Evolutionary conservation across 2,888 invertebrate species (phyloP), one percentile per base, ranked within the genome.

Genomic region (Papilio demoleus): DNA sequence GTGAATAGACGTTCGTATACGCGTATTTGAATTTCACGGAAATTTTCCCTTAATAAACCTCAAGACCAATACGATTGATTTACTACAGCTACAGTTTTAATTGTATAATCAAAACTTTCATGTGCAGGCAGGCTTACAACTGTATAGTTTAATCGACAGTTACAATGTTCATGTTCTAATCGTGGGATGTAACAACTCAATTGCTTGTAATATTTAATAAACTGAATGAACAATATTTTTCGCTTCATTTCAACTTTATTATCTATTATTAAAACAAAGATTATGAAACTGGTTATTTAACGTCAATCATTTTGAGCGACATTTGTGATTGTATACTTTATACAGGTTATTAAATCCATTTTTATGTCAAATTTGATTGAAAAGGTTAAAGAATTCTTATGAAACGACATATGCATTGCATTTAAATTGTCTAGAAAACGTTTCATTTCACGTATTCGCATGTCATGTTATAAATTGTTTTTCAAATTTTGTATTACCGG

Each of bases 371-470:
- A 2, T 56, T n/a, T 53, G 34, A 17, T 17, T 47, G 34, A 63
- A 63, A 63, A 47, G 62, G 34, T 45, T 63, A 36, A 19, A 22
- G 2, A 17, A 22, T 34, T 40, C 24, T 31, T 59, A 4, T 11
- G 6, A 36, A 34, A 56, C 42, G 42, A 27, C 31, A 14, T 42
- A 61, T 61, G 45, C 4, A 2, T 31, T 24, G 24, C 14, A 40
- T 36, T 59, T n/a, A 31, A 31, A 9, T 12, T 59, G 36, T 50
- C 53, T 17, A 31, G n/a, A 27, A 6, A 17, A 14, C 8, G 47
- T 47, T 34, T 2, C 9, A 19, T 22, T 47, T 14, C 14, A 14
- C 27, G 4, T 34, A 36, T 63, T 47, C 22, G 17, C 19, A 36
- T 47, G 47, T 9, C 31, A 17, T 3, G n/a, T 31, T 56, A 47